These are phyloP conservation scores for Pantala flavescens DNA, from an alignment of 1,140 invertebrate genomes.

Conservation along the genomic window DNA sequence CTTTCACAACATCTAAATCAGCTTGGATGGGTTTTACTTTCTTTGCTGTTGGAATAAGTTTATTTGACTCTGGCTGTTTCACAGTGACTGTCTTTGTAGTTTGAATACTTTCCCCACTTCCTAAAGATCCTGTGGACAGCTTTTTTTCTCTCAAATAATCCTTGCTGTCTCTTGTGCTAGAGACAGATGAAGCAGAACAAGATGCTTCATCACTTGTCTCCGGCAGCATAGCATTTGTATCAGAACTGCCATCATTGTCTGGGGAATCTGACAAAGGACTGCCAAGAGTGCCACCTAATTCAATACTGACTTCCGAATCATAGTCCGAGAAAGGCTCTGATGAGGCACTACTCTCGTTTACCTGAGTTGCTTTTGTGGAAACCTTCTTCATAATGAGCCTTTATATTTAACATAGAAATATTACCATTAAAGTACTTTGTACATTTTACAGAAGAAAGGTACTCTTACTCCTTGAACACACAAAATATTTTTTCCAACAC, in stretches of 20 bases:
- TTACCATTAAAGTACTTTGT: not conserved
- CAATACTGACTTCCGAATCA: not conserved
- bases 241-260: conserved; percentile 24
- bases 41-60: conserved; percentile 83
- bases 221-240: conserved; percentile 20
- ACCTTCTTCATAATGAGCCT: not conserved
- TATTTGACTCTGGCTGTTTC: conserved; percentile 88
- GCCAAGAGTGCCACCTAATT: conserved; percentile 12
- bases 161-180: not conserved
- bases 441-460: not conserved
- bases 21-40: conserved; percentile 87
- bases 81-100: conserved; percentile 84
- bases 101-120: conserved; percentile 47
- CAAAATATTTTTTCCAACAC: no score
- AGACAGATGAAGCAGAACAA: not conserved
- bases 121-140: conserved; percentile 58
- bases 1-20: conserved; percentile 85
- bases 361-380: not conserved
- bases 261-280: conserved; percentile 26
- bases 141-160: conserved; percentile 60
- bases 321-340: not conserved
- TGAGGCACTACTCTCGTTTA: not conserved
- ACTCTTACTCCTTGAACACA: no score
- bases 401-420: not conserved
- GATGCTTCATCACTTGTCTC: conserved; percentile 20